phyloP scores from a whole-genome alignment of 2,797 vertebrate species.

The Phyllotis vaccarum region DNA sequence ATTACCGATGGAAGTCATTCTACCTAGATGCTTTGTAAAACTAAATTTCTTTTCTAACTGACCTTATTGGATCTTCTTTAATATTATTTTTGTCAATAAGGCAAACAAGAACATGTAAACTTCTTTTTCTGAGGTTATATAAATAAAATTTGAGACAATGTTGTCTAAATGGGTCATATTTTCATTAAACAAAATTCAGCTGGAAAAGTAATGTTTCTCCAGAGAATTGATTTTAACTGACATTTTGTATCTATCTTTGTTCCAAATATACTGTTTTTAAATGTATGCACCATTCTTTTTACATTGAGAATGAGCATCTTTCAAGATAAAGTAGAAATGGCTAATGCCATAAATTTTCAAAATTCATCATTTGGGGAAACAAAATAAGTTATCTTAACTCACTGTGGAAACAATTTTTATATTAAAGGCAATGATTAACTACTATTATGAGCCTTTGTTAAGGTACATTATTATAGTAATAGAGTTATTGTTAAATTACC shows the following conservation, averaged over 20 bases:
- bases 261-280: not conserved
- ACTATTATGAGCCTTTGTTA: not conserved
- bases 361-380: not conserved
- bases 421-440: not conserved
- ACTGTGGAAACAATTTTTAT: not conserved
- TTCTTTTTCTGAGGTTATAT: not conserved
- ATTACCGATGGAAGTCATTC: not conserved
- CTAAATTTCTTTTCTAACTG: constrained; percentile 1
- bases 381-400: constrained; percentile 46
- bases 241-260: not conserved
- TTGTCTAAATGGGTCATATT: not conserved
- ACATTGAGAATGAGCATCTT: not conserved
- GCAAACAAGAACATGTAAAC: not conserved
- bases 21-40: not conserved
- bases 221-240: not conserved
- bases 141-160: not conserved
- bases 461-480: not conserved
- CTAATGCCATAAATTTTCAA: not conserved
- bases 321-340: not conserved
- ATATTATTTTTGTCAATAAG: not conserved
- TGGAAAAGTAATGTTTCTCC: not conserved
- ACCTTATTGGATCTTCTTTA: not conserved
- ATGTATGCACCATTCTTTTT: not conserved
- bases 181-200: not conserved
- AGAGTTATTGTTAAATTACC: not conserved